phyloP scores from a whole-genome alignment of 2,797 vertebrate genomes.

The Cuculus canorus region DNA sequence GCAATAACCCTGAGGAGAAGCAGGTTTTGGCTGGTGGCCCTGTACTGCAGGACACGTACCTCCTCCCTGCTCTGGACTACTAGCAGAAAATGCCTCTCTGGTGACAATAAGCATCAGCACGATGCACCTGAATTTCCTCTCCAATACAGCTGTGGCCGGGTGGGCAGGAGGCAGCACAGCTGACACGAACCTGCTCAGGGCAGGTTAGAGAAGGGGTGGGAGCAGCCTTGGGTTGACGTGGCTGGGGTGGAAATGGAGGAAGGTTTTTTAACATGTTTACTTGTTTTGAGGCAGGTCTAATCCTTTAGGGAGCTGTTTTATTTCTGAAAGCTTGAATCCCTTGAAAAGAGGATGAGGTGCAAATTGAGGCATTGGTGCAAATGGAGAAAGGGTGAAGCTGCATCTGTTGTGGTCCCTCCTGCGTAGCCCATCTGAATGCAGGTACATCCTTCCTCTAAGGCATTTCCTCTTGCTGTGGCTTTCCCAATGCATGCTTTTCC shows the following conservation, averaged over 20 bases:
- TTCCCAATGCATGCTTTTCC: neutral
- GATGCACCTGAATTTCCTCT: fast-evolving
- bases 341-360: neutral
- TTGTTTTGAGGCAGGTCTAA: neutral
- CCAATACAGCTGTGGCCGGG: neutral
- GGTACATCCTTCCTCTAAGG: neutral
- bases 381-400: neutral
- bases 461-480: neutral
- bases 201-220: neutral
- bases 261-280: neutral
- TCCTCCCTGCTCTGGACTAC: neutral
- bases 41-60: fast-evolving
- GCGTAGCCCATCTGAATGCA: fast-evolving
- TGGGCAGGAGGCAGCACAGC: neutral
- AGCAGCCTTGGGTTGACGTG: neutral
- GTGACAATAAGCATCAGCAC: neutral
- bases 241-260: fast-evolving
- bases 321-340: neutral
- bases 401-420: neutral
- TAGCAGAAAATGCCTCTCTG: neutral
- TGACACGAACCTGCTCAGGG: neutral
- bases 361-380: no score
- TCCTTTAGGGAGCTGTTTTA: neutral
- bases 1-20: neutral
- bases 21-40: neutral